Conservation (phyloP, 2,888 invertebrate genomes). For the Orthosia gracilis region DNA sequence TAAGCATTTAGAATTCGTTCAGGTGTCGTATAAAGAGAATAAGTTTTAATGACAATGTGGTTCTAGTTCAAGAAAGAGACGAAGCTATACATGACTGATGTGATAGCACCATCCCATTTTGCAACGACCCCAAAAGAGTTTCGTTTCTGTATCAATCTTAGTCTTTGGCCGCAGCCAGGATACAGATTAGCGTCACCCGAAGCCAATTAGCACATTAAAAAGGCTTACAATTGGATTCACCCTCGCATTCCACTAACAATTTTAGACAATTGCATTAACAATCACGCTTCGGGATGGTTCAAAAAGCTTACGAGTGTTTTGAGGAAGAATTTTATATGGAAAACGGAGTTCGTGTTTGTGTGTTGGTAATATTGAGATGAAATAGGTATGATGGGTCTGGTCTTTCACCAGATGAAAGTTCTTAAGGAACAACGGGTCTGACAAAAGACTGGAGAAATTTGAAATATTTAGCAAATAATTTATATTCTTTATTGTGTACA, state of each 20-base stretch:
- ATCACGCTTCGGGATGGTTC: conserved; percentile 61
- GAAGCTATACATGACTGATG: too few relatives aligned
- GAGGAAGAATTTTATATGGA: conserved; percentile 15
- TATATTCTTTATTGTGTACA: too few relatives aligned
- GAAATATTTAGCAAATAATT: too few relatives aligned
- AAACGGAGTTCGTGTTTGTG: background rate
- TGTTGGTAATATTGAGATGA: background rate
- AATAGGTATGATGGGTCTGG: too few relatives aligned
- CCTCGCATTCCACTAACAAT: conserved; percentile 49
- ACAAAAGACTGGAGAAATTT: too few relatives aligned
- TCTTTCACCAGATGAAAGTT: too few relatives aligned
- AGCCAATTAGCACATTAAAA: conserved; percentile 56
- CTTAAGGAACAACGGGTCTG: too few relatives aligned
- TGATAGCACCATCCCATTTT: too few relatives aligned
- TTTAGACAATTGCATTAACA: conserved; percentile 67
- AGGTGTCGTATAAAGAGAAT: too few relatives aligned
- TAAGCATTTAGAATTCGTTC: too few relatives aligned
- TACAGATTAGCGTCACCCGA: conserved; percentile 60
- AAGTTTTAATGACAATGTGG: too few relatives aligned
- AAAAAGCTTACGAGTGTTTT: conserved; percentile 63
- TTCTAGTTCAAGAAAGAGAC: too few relatives aligned
- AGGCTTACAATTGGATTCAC: conserved; percentile 56
- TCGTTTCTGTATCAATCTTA: background rate
- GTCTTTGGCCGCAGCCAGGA: conserved; percentile 22
- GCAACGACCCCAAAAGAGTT: background rate